Evolutionary conservation across 2,888 invertebrate genomes (phyloP).

Genomic region (Nesidiocoris tenuis): DNA sequence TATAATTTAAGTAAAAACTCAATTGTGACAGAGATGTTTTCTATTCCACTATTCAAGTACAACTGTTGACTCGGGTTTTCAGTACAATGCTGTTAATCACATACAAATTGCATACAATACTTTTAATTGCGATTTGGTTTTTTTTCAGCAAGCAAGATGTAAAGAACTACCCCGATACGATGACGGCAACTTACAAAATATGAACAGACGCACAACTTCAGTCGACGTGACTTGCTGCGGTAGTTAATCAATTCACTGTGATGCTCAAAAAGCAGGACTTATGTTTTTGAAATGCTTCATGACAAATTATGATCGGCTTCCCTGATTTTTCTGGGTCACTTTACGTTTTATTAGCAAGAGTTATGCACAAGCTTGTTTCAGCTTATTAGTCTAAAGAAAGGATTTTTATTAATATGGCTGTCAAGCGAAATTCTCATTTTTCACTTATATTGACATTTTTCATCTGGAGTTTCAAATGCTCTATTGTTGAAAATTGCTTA

Average conservation of each 20-base stretch:
- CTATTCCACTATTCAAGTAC: no score
- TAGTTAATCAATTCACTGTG: slow-evolving; percentile 31
- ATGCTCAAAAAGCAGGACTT: slow-evolving; percentile 23
- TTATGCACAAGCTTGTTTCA: background rate
- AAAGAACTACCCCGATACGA: slow-evolving; percentile 78
- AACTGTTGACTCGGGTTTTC: no score
- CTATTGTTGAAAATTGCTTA: no score
- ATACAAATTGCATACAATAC: no score
- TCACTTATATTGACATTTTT: background rate
- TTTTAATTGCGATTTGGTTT: no score
- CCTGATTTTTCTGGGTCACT: no score
- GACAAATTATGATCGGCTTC: slow-evolving; percentile 8
- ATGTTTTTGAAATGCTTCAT: slow-evolving; percentile 7
- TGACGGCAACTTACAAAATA: slow-evolving; percentile 64
- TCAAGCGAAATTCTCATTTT: background rate
- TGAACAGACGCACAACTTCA: slow-evolving; percentile 70
- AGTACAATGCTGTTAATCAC: no score
- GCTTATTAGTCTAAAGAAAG: background rate
- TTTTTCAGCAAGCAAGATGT: slow-evolving; percentile 75
- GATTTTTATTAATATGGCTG: background rate
- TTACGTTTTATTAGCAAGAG: background rate
- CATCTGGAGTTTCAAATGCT: background rate
- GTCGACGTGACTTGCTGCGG: slow-evolving; percentile 65
- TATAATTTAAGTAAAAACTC: no score
- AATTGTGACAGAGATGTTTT: no score